A percentile compares a stretch with the other conserved stretches of the same genome.
phyloP scores from a whole-genome alignment of 2,797 vertebrate genomes.

The Anguilla anguilla region DNA sequence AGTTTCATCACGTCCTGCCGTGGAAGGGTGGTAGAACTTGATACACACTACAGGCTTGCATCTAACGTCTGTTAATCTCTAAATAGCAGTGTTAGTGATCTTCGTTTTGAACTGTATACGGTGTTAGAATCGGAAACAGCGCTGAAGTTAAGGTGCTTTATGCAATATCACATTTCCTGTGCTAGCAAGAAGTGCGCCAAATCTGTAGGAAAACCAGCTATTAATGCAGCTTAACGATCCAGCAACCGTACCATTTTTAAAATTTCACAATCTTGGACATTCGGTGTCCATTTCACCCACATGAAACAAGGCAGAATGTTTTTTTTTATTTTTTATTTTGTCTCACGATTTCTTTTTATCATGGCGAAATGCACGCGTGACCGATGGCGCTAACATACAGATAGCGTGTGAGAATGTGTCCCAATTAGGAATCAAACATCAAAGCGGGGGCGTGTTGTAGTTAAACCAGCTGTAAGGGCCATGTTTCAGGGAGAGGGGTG shows the following conservation, averaged over 20 bases:
- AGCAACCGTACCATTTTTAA: slow-evolving; percentile 59
- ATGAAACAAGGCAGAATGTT: slow-evolving; percentile 16
- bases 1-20: too few relatives aligned
- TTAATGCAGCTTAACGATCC: slow-evolving; percentile 52
- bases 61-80: neutral
- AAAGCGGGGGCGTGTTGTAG: slow-evolving; percentile 56
- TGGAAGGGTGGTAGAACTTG: neutral
- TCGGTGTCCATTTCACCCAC: slow-evolving; percentile 39
- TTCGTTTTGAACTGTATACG: neutral
- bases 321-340: slow-evolving; percentile 18
- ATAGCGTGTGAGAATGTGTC: slow-evolving; percentile 46
- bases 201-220: neutral
- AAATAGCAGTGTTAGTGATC: neutral
- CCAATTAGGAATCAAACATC: slow-evolving; percentile 31
- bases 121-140: neutral
- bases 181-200: neutral
- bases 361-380: slow-evolving; percentile 41
- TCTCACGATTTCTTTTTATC: slow-evolving; percentile 25
- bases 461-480: neutral
- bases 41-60: neutral
- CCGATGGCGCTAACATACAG: slow-evolving; percentile 39
- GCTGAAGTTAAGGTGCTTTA: neutral
- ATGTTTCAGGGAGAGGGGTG: slow-evolving; percentile 8
- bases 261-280: slow-evolving; percentile 56
- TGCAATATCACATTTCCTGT: neutral